phyloP scores from a whole-genome alignment of 2,888 invertebrate genomes.

The Trichogramma dendrolimi region DNA sequence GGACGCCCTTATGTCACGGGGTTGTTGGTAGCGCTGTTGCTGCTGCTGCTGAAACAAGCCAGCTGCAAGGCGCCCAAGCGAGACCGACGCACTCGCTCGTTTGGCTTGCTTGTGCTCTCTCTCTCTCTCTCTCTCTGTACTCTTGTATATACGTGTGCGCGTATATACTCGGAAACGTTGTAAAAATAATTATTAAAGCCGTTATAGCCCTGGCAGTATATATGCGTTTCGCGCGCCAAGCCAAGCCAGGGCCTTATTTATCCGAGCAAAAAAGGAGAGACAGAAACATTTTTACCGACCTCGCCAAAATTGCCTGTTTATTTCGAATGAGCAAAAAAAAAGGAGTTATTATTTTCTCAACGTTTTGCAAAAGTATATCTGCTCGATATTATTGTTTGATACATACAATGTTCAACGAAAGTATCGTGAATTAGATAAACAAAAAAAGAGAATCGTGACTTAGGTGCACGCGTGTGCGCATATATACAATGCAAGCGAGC shows the following conservation, averaged over 20 bases:
- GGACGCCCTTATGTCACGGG: constrained; percentile 47
- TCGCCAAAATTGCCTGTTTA: no score
- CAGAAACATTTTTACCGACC: not conserved
- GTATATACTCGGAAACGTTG: constrained; percentile 51
- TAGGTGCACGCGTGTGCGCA: no score
- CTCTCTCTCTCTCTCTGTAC: no score
- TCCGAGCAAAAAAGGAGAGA: not conserved
- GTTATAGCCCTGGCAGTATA: constrained; percentile 34
- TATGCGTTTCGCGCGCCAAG: constrained; percentile 26
- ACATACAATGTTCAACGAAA: no score
- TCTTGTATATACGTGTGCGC: not conserved
- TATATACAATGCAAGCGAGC: no score
- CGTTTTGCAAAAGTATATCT: no score
- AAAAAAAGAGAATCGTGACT: no score
- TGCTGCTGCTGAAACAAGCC: constrained; percentile 38
- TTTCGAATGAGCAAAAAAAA: no score
- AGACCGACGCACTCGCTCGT: constrained; percentile 34
- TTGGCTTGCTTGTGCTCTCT: no score
- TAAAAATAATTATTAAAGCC: constrained; percentile 53
- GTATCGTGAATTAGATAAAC: no score
- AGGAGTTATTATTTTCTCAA: no score
- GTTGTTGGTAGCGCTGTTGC: constrained; percentile 35
- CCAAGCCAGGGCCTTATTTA: constrained; percentile 24
- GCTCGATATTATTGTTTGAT: no score
- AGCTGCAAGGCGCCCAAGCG: constrained; percentile 52